Base-by-base conservation (phyloP, 2,888 invertebrate species). In the Resseliella maxima region DNA sequence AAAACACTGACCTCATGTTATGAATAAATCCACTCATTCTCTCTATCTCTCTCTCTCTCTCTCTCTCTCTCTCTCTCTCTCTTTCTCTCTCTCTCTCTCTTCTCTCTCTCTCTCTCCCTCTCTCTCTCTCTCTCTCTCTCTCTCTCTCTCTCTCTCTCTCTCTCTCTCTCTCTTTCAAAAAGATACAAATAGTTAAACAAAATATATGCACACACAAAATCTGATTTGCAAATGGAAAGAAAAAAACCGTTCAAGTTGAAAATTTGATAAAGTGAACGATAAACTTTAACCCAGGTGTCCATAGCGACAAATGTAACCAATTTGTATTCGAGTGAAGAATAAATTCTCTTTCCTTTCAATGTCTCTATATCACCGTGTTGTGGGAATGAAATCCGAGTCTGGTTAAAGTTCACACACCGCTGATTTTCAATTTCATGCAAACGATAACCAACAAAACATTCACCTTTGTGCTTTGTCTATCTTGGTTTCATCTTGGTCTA, bases 361-460 rank as follows among this genome's bases (percentile, higher is more conserved):
- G n/a, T 24, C 18, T 3, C 27, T 24, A 24, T 6, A 50, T 50
- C 41, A n/a, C n/a, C n/a, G n/a, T n/a, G n/a, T n/a, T n/a, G n/a
- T n/a, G n/a, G n/a, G 50, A 50, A 3, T 3, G 3, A 59, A 59
- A 59, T n/a, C 59, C 24, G n/a, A 35, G 72, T 31, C 35, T 35
- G 72, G 46, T 50, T 2, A n/a, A 72, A 31, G 72, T 72, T 72
- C 72, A 72, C 72, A 72, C 72, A 72, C 72, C 31, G 72, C 31
- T 72, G 72, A 72, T 72, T 72, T 72, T 72, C 72, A 72, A 72
- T 72, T 72, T 72, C 72, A 72, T 59, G 59, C 27, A 31, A 72
- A 72, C 1, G 72, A 72, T 72, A 72, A 31, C 72, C 31, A 31
- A 15, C 72, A 72, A 72, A 72, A 31, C 72, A 27, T 31, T 72